Evolutionary conservation across 2,797 vertebrate genomes (phyloP).

Genomic region (Pipistrellus nathusii): DNA sequence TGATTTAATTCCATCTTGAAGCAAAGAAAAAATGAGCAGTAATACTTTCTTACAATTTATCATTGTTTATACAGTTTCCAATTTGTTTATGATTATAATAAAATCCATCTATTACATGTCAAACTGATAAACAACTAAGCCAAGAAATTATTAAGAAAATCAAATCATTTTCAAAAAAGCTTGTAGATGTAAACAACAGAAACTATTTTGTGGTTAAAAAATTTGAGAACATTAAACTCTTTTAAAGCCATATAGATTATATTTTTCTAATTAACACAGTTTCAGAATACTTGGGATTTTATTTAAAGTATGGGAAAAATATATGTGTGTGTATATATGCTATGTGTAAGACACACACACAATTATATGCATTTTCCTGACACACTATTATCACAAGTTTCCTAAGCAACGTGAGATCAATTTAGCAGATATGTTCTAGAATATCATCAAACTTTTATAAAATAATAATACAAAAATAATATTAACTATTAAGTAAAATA

Average conservation of each 20-base stretch:
- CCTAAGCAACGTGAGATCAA: background rate
- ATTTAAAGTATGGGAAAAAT: background rate
- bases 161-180: background rate
- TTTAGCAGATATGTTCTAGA: background rate
- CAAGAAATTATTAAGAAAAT: background rate
- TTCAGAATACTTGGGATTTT: background rate
- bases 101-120: constrained; percentile 58
- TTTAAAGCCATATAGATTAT: background rate
- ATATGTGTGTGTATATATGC: background rate
- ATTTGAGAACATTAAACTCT: background rate
- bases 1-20: constrained; percentile 81
- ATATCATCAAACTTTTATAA: background rate
- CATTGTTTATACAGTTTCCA: constrained; percentile 58
- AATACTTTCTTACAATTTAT: constrained; percentile 40
- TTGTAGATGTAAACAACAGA: constrained; percentile 7
- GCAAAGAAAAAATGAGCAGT: constrained; percentile 59
- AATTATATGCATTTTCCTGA: background rate
- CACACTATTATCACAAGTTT: background rate
- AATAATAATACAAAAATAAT: background rate
- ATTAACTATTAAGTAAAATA: constrained; percentile 1
- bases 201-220: background rate
- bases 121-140: constrained; percentile 42
- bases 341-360: background rate
- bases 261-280: background rate
- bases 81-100: constrained; percentile 65